Evolutionary conservation across 2,113 vertebrate species (phyloP).

Genomic region (Leptocoma aspasia): DNA sequence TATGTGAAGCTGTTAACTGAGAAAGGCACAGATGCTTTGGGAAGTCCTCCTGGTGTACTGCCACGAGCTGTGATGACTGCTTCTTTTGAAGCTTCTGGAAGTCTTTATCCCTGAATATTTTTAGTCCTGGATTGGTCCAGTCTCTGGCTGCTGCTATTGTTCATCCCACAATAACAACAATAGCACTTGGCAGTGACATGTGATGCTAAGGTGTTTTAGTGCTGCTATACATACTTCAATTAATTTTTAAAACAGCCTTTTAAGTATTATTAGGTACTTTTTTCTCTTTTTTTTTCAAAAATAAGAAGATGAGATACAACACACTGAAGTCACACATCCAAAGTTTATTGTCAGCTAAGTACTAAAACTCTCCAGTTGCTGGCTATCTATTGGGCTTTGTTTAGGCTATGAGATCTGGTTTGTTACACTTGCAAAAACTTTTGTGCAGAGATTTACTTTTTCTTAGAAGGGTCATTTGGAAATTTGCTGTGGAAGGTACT

Average conservation of each 20-base stretch:
- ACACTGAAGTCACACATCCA: not conserved
- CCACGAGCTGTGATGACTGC: not conserved
- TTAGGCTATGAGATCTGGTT: not conserved
- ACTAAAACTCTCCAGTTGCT: not conserved
- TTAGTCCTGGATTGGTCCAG: not conserved
- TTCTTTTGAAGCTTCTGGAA: slow-evolving; percentile 54
- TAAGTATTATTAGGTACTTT: not conserved
- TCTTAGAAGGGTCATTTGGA: not conserved
- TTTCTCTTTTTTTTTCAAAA: not conserved
- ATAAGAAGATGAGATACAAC: not conserved
- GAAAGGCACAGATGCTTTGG: not conserved
- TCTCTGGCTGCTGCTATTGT: not conserved
- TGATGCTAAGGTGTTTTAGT: not conserved
- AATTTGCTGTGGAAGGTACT: not conserved
- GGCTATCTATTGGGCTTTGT: not conserved
- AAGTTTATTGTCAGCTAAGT: not conserved
- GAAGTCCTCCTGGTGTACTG: not conserved
- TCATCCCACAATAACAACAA: slow-evolving; percentile 17
- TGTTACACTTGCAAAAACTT: not conserved
- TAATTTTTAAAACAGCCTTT: slow-evolving; percentile 7
- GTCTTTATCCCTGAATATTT: slow-evolving; percentile 41
- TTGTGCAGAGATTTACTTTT: not conserved
- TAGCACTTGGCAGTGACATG: not conserved
- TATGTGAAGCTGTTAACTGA: not conserved
- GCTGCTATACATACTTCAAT: not conserved